These are phyloP conservation scores for Clivina fossor DNA, from an alignment of 2,888 invertebrate species.

Conservation along the genomic window DNA sequence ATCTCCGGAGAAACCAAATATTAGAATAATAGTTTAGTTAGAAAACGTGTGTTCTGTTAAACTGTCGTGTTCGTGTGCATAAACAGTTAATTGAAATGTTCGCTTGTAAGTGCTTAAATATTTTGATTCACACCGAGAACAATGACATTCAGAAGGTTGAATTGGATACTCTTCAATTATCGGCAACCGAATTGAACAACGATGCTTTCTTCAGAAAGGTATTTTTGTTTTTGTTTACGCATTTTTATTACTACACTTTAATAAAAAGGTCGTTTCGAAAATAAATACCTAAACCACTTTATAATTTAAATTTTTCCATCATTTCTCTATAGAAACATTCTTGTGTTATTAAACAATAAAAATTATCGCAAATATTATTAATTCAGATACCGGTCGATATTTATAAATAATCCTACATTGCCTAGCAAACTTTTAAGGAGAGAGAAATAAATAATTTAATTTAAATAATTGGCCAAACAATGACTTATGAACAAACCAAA, in stretches of 20 bases:
- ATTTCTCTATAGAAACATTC: too few species aligned
- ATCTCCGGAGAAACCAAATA: slow-evolving; percentile 33
- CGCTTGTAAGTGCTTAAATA: slow-evolving; percentile 78
- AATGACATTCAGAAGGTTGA: slow-evolving; percentile 59
- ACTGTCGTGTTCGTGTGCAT: slow-evolving; percentile 66
- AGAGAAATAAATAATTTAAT: too few species aligned
- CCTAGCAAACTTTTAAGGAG: too few species aligned
- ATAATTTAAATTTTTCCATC: too few species aligned
- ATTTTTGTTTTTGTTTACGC: slow-evolving; percentile 48
- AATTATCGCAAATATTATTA: too few species aligned
- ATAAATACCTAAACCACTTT: too few species aligned
- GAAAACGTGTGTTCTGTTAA: slow-evolving; percentile 24
- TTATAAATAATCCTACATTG: too few species aligned
- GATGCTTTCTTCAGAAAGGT: slow-evolving; percentile 68
- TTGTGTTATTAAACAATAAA: too few species aligned
- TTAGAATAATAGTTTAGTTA: slow-evolving; percentile 27
- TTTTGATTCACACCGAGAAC: slow-evolving; percentile 64
- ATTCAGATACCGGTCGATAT: too few species aligned
- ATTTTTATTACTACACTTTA: slow-evolving; percentile 18
- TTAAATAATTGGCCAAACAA: too few species aligned
- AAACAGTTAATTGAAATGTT: slow-evolving; percentile 61
- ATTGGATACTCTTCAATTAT: slow-evolving; percentile 60
- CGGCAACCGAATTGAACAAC: slow-evolving; percentile 63
- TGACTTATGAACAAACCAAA: too few species aligned
- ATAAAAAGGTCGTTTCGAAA: slow-evolving; percentile 28